Evolutionary conservation across 1,140 invertebrate genomes (phyloP).

Genomic region (Patella vulgata): DNA sequence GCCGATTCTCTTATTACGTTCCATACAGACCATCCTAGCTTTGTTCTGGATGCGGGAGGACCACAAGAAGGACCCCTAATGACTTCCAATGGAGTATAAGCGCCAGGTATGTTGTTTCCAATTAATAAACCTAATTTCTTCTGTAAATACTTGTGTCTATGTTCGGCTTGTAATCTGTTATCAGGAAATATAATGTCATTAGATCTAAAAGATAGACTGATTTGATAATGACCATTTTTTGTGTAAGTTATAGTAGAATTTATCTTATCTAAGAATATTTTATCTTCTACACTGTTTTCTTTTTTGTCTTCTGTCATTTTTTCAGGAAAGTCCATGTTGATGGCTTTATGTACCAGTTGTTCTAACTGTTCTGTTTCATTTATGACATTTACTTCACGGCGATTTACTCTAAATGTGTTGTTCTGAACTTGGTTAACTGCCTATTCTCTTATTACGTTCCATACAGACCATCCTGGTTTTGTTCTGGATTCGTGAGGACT

Average conservation of each 20-base stretch:
- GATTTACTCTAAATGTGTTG: constrained; percentile 1
- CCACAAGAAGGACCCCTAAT: background rate
- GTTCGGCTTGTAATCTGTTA: constrained; percentile 12
- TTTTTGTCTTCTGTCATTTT: background rate
- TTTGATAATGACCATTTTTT: constrained; percentile 33
- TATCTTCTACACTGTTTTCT: constrained; percentile 23
- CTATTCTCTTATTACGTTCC: background rate
- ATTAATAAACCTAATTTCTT: constrained; percentile 14
- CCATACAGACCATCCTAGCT: constrained; percentile 14
- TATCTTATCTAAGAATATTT: too few species aligned
- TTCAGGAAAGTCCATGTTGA: constrained; percentile 12
- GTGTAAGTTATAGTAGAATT: too few species aligned
- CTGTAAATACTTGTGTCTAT: constrained; percentile 13
- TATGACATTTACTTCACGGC: background rate
- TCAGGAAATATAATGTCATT: constrained; percentile 8
- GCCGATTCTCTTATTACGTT: background rate
- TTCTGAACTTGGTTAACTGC: background rate
- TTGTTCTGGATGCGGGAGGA: constrained; percentile 12
- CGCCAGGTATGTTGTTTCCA: constrained; percentile 6
- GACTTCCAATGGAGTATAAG: constrained; percentile 2
- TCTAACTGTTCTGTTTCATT: constrained; percentile 5
- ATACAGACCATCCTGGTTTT: constrained; percentile 8
- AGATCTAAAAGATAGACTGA: constrained; percentile 17
- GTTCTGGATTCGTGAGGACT: constrained; percentile 16
- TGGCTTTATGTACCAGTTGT: background rate